These are phyloP conservation scores for Trichacis sp. DNA, from an alignment of 2,888 invertebrate species.

Conservation along the genomic window DNA sequence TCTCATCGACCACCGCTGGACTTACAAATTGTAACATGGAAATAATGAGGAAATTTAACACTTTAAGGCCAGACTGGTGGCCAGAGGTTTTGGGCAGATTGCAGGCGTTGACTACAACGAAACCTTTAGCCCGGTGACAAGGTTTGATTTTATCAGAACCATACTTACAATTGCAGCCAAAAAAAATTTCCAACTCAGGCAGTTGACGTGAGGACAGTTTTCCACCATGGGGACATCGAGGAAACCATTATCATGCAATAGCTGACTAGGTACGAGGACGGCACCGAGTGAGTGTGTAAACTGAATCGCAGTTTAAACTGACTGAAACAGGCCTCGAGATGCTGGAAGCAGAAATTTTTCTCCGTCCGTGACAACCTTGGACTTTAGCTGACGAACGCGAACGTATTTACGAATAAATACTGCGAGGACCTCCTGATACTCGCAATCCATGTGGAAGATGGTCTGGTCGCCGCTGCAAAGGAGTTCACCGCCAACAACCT, in stretches of 20 bases:
- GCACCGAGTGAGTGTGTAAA: conserved; percentile 51
- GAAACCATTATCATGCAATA: conserved; percentile 57
- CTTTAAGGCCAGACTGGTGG: no score
- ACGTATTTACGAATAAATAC: conserved; percentile 47
- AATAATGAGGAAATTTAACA: no score
- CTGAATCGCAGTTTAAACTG: conserved; percentile 59
- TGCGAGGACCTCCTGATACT: conserved; percentile 42
- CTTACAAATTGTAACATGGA: not conserved
- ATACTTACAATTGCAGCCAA: conserved; percentile 48
- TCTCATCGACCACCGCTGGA: not conserved
- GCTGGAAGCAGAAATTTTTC: conserved; percentile 57
- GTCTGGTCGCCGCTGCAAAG: conserved; percentile 32
- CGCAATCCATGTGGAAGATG: conserved; percentile 56
- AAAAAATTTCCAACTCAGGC: conserved; percentile 22
- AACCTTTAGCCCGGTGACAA: no score
- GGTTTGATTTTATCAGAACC: conserved; percentile 46
- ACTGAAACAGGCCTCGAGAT: conserved; percentile 59
- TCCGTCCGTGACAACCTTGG: conserved; percentile 46
- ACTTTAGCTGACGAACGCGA: conserved; percentile 47
- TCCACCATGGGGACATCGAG: conserved; percentile 52
- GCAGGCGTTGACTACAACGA: conserved; percentile 51
- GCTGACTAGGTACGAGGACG: conserved; percentile 55
- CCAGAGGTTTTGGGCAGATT: conserved; percentile 45
- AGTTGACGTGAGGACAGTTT: conserved; percentile 56
- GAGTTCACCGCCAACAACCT: not conserved